Base-by-base conservation (phyloP, 2,113 vertebrate species). In the Neodon shergylaensis region DNA sequence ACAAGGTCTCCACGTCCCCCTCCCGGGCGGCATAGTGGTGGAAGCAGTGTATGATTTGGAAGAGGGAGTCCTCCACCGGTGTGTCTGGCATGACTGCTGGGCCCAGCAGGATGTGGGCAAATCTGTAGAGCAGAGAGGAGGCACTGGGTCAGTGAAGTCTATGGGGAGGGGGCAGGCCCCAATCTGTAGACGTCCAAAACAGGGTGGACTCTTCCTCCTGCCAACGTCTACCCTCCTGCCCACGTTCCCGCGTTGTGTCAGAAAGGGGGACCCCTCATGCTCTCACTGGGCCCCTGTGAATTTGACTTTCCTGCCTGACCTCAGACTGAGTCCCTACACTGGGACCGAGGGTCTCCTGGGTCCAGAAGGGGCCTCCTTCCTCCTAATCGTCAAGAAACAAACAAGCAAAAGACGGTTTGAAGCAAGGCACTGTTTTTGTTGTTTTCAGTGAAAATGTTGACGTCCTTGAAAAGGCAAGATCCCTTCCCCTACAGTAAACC, bases 31-130 rank as follows among this genome's bases (percentile, higher is more conserved):
- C 98, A 0, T 97, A 98, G 7, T 97, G 96, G 72, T 98, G 98
- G 97, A 96, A 98, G 90, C 98, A 96, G 6, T 96, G 97, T 10
- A 98, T 98, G 96, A 98, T 98, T 6, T 77, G 96, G 91, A 97
- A 95, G 58, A 98, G 96, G 36, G 96, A 96, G 10, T 95, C 95
- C 65, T 97, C 97, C 39, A 96, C 14, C 0, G 95, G 88, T 0
- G 92, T 97, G 95, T 94, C 83, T 0, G 61, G 84, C 96, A 85
- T 92, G 86, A 31, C 1, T 0, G 66, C 66, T 4, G 44, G 72
- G 24, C 9, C n/a, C 70, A 6, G 11, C 17, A 0, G 10, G 54
- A 21, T 13, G 14, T 22, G 4, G 44, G 22, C 24, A 44, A 1
- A 44, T 39, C 54, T 49, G 54, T 10, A n/a, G 85, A 19, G 28